phyloP scores from a whole-genome alignment of 2,113 vertebrate species.

The Thunnus maccoyii region DNA sequence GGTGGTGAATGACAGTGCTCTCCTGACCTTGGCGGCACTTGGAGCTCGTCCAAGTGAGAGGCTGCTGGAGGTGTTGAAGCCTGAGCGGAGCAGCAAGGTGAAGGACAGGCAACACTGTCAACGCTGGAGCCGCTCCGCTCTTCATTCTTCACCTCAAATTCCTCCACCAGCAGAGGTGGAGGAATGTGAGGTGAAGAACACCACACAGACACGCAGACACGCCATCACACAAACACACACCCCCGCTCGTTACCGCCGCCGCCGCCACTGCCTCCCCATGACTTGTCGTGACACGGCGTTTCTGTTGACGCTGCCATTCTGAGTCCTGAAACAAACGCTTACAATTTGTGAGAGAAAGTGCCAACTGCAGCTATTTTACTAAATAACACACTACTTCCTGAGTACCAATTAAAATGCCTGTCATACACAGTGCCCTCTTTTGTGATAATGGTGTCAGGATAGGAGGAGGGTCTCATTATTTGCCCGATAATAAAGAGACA shows the following conservation, averaged over 20 bases:
- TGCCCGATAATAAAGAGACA: slow-evolving; percentile 31
- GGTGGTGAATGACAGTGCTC: slow-evolving; percentile 63
- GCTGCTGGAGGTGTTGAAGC: slow-evolving; percentile 68
- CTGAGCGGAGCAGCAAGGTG: slow-evolving; percentile 46
- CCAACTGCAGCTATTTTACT: slow-evolving; percentile 28
- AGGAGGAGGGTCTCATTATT: slow-evolving; percentile 45
- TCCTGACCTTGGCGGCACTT: slow-evolving; percentile 72
- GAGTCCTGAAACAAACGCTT: slow-evolving; percentile 33
- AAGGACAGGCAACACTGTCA: slow-evolving; percentile 62
- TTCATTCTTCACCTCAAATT: slow-evolving; percentile 61
- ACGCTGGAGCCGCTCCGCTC: slow-evolving; percentile 34
- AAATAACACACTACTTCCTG: slow-evolving; percentile 33
- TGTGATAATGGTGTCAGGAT: slow-evolving; percentile 32
- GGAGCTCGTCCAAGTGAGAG: slow-evolving; percentile 59
- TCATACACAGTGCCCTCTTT: slow-evolving; percentile 10
- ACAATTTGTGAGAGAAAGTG: slow-evolving; percentile 36
- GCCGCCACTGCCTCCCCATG: slow-evolving; percentile 10
- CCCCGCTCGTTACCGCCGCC: slow-evolving; percentile 1
- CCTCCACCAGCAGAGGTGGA: slow-evolving; percentile 31
- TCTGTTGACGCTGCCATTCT: slow-evolving; percentile 44
- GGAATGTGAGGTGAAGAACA: no score
- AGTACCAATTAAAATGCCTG: slow-evolving; percentile 54
- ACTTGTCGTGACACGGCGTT: slow-evolving; percentile 33
- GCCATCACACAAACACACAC: slow-evolving; percentile 1
- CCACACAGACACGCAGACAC: slow-evolving; percentile 11